phyloP scores from a whole-genome alignment of 2,113 vertebrate species.

The Gymnogyps californianus region DNA sequence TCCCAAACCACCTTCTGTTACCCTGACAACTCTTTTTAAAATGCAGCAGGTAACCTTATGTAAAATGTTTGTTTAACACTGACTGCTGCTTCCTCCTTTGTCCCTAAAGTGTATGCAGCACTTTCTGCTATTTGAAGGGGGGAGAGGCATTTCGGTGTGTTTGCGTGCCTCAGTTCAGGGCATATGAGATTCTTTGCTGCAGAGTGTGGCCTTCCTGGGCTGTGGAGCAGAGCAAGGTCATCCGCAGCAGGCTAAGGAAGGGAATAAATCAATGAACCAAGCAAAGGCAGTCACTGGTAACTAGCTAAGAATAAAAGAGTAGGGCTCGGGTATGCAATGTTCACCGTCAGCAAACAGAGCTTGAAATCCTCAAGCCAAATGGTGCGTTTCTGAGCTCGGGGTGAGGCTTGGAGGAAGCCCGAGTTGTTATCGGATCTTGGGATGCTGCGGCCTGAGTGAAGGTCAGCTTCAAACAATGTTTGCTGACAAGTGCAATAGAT shows the following conservation, averaged over 20 bases:
- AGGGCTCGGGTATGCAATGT: rapidly evolving
- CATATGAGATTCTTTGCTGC: neutral
- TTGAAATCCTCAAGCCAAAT: neutral
- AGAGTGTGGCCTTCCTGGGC: rapidly evolving
- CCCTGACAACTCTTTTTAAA: neutral
- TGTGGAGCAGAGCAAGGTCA: neutral
- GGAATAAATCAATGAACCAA: neutral
- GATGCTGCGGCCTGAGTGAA: neutral
- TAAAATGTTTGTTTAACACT: neutral
- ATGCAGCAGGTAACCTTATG: neutral
- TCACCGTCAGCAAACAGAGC: neutral
- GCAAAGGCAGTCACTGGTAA: neutral
- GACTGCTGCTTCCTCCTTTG: neutral
- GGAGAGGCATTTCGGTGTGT: neutral
- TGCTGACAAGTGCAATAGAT: constrained; percentile 6
- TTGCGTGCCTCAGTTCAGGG: neutral
- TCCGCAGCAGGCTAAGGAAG: neutral
- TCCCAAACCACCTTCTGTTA: neutral
- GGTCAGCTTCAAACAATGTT: neutral
- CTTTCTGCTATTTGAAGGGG: neutral
- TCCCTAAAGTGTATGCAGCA: neutral
- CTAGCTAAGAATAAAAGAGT: neutral
- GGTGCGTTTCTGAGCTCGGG: neutral
- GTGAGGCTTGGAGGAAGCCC: neutral
- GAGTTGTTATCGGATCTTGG: rapidly evolving